Base-by-base conservation (phyloP, 1,140 invertebrate species). In the Drusus annulatus region DNA sequence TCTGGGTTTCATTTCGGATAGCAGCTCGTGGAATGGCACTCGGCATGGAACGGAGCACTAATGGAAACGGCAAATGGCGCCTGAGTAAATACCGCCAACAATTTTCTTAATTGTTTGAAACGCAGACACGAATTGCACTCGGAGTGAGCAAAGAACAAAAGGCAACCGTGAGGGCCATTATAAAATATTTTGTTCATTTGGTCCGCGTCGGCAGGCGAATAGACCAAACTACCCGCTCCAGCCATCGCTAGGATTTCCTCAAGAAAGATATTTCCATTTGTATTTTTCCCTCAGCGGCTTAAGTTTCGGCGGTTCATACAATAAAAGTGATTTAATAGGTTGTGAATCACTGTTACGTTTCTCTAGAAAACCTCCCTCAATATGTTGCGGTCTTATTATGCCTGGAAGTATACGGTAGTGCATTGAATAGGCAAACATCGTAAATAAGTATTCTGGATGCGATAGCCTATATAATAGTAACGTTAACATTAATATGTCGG, bases 251-350 rank as follows among this genome's bases (percentile, higher is more conserved):
- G 0, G 63, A 68, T 68, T 68, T 36, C 31, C 23, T 45, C 16
- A 17, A 31, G 3, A 36, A 36, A 23, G 17, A 60, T 60, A 60
- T 60, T 60, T 45, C 63, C 58, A 45, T 76, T 63, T 76, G 58
- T 76, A 58, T 76, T 63, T 78, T 78, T 78, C 56, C 25, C 25
- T 71, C 50, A 8, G 13, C 50, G 45, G 15, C 36, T 78, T 63
- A 54, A 62, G 52, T 71, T 74, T 36, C 54, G 19, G 28, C 50
- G 52, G 78, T 65, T 74, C 76, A 78, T 80, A 83, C 81, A 79
- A 83, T 83, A 83, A 83, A 83, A 80, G 81, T 83, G 81, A 83
- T 83, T 83, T 83, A 83, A 83, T 75, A 58, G 76, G 76, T 78
- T 76, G 78, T 83, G 79, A 80, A 83, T 83, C 78, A 83, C 79